Percentiles rank a stretch among this genome's conserved stretches.
phyloP scores from a whole-genome alignment of 2,797 vertebrate species.

The Percopsis omiscomaycus region DNA sequence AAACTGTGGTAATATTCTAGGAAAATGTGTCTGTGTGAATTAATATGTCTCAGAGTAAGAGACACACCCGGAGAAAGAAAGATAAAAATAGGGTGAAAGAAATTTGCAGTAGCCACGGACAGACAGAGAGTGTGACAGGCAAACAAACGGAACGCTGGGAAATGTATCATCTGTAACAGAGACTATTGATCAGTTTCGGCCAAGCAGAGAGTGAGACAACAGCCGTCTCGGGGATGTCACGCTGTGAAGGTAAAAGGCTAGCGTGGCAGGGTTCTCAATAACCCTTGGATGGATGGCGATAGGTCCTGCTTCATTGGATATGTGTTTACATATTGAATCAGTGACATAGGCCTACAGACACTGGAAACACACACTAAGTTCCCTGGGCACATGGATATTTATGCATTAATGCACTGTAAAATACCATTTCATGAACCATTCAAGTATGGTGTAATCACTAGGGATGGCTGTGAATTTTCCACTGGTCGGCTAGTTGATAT shows the following conservation, averaged over 20 bases:
- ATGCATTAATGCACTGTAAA: conserved; percentile 3
- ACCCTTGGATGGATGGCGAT: conserved; percentile 37
- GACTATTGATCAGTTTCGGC: conserved; percentile 69
- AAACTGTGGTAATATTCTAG: too few relatives aligned
- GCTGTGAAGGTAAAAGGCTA: conserved; percentile 44
- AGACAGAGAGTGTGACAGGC: conserved; percentile 62
- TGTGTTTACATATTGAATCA: conserved; percentile 24
- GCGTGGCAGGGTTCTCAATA: conserved; percentile 19
- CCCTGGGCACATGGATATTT: neutral
- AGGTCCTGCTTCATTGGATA: conserved; percentile 11
- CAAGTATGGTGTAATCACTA: too few relatives aligned
- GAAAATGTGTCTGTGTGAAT: too few relatives aligned
- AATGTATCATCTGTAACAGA: conserved; percentile 77
- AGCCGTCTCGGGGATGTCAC: conserved; percentile 45
- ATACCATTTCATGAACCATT: too few relatives aligned
- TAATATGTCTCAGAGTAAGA: too few relatives aligned
- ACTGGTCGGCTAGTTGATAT: too few relatives aligned
- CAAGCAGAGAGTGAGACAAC: conserved; percentile 61
- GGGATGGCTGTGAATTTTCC: too few relatives aligned
- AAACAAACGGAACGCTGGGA: conserved; percentile 73
- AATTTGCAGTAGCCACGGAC: conserved; percentile 51
- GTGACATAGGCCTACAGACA: conserved; percentile 1
- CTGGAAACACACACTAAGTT: neutral
- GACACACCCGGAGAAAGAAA: conserved; percentile 7
- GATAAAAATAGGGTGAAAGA: conserved; percentile 20